phyloP scores from a whole-genome alignment of 1,140 invertebrate species.

The Papilio glaucus region DNA sequence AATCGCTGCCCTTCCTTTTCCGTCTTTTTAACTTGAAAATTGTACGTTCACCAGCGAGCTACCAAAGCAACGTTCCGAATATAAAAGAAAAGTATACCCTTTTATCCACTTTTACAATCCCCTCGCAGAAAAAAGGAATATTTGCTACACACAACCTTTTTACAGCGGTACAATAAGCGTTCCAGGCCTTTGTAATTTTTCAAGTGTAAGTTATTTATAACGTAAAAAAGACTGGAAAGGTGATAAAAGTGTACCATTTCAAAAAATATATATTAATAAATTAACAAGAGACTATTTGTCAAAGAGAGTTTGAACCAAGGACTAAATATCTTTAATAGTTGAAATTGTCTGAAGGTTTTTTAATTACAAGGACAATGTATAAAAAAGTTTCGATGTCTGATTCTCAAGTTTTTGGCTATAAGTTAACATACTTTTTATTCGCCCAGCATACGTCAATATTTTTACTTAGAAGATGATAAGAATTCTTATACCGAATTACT shows the following conservation, averaged over 20 bases:
- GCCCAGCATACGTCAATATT: too few relatives aligned
- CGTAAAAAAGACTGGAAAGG: background rate
- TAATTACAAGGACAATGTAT: too few relatives aligned
- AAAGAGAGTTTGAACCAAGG: too few relatives aligned
- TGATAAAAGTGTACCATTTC: background rate
- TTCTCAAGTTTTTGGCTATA: too few relatives aligned
- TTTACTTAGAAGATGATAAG: too few relatives aligned
- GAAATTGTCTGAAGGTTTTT: too few relatives aligned
- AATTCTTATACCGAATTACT: too few relatives aligned
- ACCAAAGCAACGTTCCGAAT: constrained; percentile 20
- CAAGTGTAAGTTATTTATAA: constrained; percentile 31
- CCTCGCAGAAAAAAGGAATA: constrained; percentile 22
- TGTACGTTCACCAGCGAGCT: background rate
- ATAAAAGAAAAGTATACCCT: constrained; percentile 30
- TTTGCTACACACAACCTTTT: constrained; percentile 31
- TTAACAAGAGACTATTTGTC: constrained; percentile 14
- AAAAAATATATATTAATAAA: constrained; percentile 28
- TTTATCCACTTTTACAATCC: constrained; percentile 25
- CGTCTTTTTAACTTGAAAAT: constrained; percentile 1
- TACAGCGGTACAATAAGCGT: constrained; percentile 27
- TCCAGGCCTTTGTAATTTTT: constrained; percentile 33
- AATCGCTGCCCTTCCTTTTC: background rate
- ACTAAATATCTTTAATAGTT: too few relatives aligned
- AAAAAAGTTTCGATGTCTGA: too few relatives aligned
- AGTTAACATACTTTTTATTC: too few relatives aligned